Percentiles rank a stretch among this genome's conserved stretches.
Conservation (phyloP, 35 echinoderm and acorn worm species). For the Strongylocentrotus purpuratus region DNA sequence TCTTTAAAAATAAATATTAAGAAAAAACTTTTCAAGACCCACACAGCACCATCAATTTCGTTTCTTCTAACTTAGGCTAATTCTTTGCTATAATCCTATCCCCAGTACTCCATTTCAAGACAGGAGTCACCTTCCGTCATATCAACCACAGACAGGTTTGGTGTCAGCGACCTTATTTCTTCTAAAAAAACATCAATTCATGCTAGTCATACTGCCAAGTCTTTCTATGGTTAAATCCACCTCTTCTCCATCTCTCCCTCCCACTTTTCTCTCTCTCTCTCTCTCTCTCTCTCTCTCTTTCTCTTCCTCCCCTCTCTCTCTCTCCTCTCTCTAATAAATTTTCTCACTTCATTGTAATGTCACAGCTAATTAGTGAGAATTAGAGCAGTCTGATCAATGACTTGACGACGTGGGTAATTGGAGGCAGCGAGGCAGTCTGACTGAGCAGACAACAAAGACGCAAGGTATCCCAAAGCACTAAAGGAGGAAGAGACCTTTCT, state of each 20-base stretch:
- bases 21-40: too few relatives aligned
- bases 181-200: not conserved
- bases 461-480: not conserved
- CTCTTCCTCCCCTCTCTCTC: not conserved
- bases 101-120: too few relatives aligned
- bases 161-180: conserved; percentile 1
- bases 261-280: not conserved
- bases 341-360: not conserved
- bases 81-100: too few relatives aligned
- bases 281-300: not conserved
- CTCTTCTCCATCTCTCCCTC: not conserved
- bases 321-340: not conserved
- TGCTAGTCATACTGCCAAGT: not conserved
- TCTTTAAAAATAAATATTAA: too few relatives aligned
- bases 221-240: not conserved
- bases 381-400: not conserved
- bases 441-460: not conserved
- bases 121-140: not conserved
- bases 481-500: not conserved
- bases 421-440: not conserved
- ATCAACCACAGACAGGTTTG: not conserved
- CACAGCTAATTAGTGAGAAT: conserved; percentile 11
- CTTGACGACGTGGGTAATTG: not conserved
- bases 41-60: too few relatives aligned
- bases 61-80: too few relatives aligned